Evolutionary conservation across 2,888 invertebrate species (phyloP).

Genomic region (Lochmaea crataegi): DNA sequence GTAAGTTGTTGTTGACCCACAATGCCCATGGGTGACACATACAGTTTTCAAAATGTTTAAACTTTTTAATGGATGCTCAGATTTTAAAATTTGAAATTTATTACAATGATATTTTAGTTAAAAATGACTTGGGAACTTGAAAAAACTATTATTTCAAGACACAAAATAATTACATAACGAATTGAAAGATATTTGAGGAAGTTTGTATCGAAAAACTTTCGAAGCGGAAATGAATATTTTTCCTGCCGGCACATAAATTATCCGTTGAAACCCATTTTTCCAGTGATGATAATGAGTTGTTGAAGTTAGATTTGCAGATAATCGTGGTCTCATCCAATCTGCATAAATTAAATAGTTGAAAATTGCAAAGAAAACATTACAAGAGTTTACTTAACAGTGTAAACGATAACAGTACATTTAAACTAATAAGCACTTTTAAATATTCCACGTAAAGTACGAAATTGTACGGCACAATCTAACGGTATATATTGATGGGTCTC

Average conservation of each 20-base stretch:
- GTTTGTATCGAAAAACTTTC: neutral
- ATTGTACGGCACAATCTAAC: slow-evolving; percentile 27
- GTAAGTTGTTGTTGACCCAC: too few species aligned
- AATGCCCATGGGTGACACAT: too few species aligned
- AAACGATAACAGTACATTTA: slow-evolving; percentile 26
- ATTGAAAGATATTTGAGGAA: too few species aligned
- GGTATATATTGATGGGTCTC: slow-evolving; percentile 16
- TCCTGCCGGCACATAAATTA: neutral
- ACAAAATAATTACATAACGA: too few species aligned
- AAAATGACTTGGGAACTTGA: too few species aligned
- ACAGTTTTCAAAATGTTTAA: too few species aligned
- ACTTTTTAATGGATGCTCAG: too few species aligned
- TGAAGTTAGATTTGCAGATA: neutral
- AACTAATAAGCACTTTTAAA: slow-evolving; percentile 22
- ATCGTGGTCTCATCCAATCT: slow-evolving; percentile 10
- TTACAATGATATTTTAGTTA: too few species aligned
- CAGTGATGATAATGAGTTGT: neutral
- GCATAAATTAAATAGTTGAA: slow-evolving; percentile 24
- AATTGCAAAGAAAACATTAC: slow-evolving; percentile 30
- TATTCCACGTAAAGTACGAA: slow-evolving; percentile 29
- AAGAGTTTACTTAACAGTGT: slow-evolving; percentile 25
- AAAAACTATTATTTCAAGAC: too few species aligned
- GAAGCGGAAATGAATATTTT: neutral
- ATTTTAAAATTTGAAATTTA: too few species aligned
- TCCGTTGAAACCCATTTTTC: neutral